Percentiles rank a stretch among this genome's conserved stretches.
phyloP scores from a whole-genome alignment of 2,113 vertebrate species.

The Stomatorhinus ivindoensis region DNA sequence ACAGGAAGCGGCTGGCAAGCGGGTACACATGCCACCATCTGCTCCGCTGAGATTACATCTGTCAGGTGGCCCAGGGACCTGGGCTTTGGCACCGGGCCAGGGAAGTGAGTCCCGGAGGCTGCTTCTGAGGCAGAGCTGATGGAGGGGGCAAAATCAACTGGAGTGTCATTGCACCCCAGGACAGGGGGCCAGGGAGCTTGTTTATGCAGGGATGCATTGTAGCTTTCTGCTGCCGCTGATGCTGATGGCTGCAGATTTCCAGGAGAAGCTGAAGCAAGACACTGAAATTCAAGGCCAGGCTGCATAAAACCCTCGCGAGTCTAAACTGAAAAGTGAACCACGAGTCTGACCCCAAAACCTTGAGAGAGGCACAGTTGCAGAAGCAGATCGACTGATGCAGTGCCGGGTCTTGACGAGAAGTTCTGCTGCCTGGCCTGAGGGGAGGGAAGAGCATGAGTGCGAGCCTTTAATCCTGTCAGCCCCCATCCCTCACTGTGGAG shows the following conservation, averaged over 20 bases:
- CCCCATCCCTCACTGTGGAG: background rate
- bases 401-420: background rate
- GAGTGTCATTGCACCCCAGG: background rate
- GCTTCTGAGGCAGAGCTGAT: background rate
- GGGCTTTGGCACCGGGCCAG: background rate
- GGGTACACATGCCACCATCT: background rate
- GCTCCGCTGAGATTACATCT: conserved; percentile 23
- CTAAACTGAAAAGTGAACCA: background rate
- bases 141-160: background rate
- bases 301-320: background rate
- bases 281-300: background rate
- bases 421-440: background rate
- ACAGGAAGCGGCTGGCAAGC: background rate
- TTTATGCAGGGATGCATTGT: background rate
- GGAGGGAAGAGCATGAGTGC: background rate
- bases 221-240: background rate
- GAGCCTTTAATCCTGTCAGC: conserved; percentile 19
- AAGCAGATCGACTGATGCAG: background rate
- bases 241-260: conserved; percentile 12
- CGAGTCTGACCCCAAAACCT: background rate
- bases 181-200: background rate
- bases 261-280: conserved; percentile 21
- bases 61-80: conserved; percentile 17
- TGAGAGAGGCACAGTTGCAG: background rate
- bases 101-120: conserved; percentile 13